Conservation (phyloP, 2,797 vertebrate species). For the Aotus griseimembra region DNA sequence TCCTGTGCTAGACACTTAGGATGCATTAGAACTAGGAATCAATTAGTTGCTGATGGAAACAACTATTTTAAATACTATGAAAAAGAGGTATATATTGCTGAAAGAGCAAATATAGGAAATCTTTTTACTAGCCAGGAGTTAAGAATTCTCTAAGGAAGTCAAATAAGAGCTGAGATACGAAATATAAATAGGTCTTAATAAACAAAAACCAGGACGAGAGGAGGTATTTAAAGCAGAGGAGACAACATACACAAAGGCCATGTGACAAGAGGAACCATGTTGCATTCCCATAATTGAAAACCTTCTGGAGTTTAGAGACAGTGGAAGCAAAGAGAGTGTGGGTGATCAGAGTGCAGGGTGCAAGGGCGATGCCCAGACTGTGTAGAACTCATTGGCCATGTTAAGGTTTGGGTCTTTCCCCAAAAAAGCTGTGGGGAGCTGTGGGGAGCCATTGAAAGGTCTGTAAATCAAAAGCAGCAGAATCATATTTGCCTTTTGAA, state of each 20-base stretch:
- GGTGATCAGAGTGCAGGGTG: background rate
- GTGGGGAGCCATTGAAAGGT: background rate
- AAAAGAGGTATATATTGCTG: background rate
- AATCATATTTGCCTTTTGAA: background rate
- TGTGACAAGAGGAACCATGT: background rate
- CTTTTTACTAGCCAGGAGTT: background rate
- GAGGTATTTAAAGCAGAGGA: background rate
- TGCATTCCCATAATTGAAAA: background rate
- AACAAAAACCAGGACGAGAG: background rate
- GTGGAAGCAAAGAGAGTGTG: background rate
- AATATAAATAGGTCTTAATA: background rate
- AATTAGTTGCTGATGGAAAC: background rate
- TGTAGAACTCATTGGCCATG: background rate
- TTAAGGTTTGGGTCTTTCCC: background rate
- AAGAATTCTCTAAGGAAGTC: background rate
- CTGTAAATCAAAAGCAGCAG: background rate
- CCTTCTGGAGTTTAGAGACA: background rate
- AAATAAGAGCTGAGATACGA: background rate
- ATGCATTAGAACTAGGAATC: background rate
- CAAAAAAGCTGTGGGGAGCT: background rate
- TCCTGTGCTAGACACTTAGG: background rate
- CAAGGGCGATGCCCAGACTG: background rate
- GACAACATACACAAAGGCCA: background rate
- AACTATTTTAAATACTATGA: background rate
- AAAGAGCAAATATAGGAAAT: background rate